A percentile compares a stretch with the other conserved stretches of the same genome.
These are phyloP conservation scores for Sarcophilus harrisii DNA, from an alignment of 2,797 vertebrate genomes.

Conservation along the genomic window DNA sequence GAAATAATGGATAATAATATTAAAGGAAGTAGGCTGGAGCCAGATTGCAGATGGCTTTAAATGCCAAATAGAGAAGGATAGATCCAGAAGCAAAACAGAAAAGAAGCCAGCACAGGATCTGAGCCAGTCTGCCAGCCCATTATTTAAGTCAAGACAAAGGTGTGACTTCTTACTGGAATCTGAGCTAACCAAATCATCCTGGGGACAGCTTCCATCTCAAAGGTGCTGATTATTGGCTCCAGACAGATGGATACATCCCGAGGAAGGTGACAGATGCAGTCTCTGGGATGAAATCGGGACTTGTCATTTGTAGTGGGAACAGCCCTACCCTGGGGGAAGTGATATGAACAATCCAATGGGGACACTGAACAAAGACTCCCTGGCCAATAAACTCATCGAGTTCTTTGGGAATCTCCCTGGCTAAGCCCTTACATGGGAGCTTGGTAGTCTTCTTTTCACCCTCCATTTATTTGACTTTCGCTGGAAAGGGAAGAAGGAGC, in stretches of 20 bases:
- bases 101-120: not conserved
- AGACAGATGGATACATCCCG: not conserved
- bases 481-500: constrained; percentile 11
- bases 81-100: not conserved
- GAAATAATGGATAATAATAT: not conserved
- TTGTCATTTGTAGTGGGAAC: not conserved
- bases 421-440: not conserved
- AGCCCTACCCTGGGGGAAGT: not conserved
- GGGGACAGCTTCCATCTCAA: not conserved
- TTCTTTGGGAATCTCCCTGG: not conserved
- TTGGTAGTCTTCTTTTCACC: not conserved
- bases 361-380: not conserved
- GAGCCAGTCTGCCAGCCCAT: not conserved
- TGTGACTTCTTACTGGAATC: not conserved
- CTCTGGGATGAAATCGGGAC: not conserved
- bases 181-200: not conserved
- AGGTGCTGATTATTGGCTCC: not conserved
- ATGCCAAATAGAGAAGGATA: not conserved
- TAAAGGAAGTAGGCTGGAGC: not conserved
- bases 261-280: not conserved
- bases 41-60: not conserved
- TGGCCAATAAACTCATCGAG: not conserved
- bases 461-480: not conserved
- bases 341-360: not conserved
- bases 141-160: not conserved